Conservation (phyloP, 1,140 invertebrate species). For the Bombus pyrosoma region DNA sequence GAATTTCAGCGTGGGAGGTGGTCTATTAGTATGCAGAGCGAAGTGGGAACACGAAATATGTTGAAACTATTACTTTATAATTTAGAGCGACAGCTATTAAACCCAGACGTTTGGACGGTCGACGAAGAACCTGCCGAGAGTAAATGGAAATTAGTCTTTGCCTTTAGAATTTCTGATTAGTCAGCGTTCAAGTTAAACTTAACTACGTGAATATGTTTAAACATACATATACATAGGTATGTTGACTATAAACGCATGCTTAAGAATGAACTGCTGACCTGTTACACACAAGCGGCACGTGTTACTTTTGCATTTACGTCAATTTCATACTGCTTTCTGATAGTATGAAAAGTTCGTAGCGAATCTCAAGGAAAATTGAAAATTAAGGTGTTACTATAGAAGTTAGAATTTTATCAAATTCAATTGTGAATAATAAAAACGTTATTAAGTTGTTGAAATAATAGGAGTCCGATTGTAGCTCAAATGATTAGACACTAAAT, state of each 20-base stretch:
- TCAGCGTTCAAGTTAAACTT: background rate
- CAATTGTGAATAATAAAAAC: too few relatives aligned
- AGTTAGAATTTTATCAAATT: too few relatives aligned
- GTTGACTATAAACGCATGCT: background rate
- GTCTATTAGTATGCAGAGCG: background rate
- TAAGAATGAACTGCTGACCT: too few relatives aligned
- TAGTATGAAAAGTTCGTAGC: too few relatives aligned
- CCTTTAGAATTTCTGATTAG: background rate
- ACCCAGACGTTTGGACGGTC: background rate
- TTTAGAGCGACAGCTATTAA: background rate
- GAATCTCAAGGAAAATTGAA: too few relatives aligned
- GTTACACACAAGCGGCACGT: too few relatives aligned
- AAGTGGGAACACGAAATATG: conserved; percentile 24
- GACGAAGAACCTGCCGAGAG: background rate
- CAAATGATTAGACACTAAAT: too few relatives aligned
- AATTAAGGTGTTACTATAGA: too few relatives aligned
- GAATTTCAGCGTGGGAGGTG: conserved; percentile 13
- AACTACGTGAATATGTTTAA: background rate
- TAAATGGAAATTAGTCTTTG: conserved; percentile 12
- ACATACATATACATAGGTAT: background rate
- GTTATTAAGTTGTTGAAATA: too few relatives aligned
- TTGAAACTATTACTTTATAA: conserved; percentile 24
- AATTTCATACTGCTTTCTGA: too few relatives aligned
- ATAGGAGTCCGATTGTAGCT: too few relatives aligned
- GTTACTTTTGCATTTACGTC: too few relatives aligned